Base-by-base conservation (phyloP, 1,140 invertebrate genomes). In the Cryptotermes secundus region DNA sequence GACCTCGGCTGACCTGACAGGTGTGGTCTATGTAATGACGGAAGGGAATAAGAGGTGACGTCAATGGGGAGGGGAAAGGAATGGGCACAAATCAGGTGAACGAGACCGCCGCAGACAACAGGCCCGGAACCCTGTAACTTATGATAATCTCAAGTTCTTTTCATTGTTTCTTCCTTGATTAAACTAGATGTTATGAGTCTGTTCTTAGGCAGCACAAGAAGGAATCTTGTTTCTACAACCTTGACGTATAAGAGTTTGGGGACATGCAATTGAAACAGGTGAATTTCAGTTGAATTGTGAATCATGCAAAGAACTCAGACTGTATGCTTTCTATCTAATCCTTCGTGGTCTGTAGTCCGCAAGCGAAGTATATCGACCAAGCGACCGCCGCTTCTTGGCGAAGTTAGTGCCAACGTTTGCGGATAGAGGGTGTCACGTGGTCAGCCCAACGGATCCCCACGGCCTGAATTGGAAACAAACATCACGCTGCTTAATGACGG, bases 61-160 rank as follows among this genome's bases (percentile, higher is more conserved):
- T 59, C 53, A 59, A 59, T 59, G 26, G 59, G n/a, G 31, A 26
- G 59, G 2, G 59, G 59, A 72, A 72, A 26, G 59, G 59, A 72
- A 72, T 72, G 59, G n/a, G 59, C 59, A n/a, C 59, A 72, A 72
- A n/a, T 72, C 59, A 72, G 59, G 59, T 72, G 59, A 72, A 72
- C n/a, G 4, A 72, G n/a, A n/a, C 59, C 26, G 59, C n/a, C 26
- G 26, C 59, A 72, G n/a, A n/a, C n/a, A n/a, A n/a, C 2, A 26
- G 7, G 31, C 31, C 14, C 59, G 31, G 6, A 26, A 72, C 22
- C 16, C 16, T n/a, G 59, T n/a, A 72, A 72, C 31, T 31, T 31
- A 31, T 31, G 31, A 59, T 26, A 59, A 22, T 10, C 53, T 3
- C 26, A 59, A 19, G 24, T 26, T 72, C 12, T n/a, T 22, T 22